Conservation (phyloP, 1,140 invertebrate species). For the Phocides pigmalion region DNA sequence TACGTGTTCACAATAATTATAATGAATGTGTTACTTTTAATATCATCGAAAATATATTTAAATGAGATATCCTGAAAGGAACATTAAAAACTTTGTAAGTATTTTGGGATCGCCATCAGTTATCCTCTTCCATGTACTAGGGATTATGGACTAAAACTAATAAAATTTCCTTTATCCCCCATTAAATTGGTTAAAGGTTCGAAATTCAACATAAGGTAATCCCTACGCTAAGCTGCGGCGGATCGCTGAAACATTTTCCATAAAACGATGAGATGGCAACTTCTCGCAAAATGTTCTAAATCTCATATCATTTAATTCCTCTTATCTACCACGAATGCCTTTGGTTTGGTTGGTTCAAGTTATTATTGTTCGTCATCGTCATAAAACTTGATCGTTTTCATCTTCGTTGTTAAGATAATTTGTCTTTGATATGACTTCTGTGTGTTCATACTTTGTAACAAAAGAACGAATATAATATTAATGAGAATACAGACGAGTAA, state of each 20-base stretch:
- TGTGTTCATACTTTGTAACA: slow-evolving; percentile 14
- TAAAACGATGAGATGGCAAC: slow-evolving; percentile 37
- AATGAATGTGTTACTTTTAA: too few relatives aligned
- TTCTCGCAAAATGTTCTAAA: slow-evolving; percentile 29
- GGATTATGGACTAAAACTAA: slow-evolving; percentile 21
- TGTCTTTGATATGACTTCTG: slow-evolving; percentile 15
- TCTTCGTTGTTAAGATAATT: slow-evolving; percentile 8
- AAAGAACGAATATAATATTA: slow-evolving; percentile 3
- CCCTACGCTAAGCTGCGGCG: slow-evolving; percentile 2
- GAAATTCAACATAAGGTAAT: slow-evolving; percentile 20
- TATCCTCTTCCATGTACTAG: background rate
- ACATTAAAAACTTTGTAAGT: background rate
- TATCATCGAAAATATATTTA: too few relatives aligned
- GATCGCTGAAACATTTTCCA: slow-evolving; percentile 30
- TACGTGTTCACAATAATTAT: too few relatives aligned
- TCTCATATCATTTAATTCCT: slow-evolving; percentile 36
- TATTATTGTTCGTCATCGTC: slow-evolving; percentile 39
- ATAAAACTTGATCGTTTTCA: slow-evolving; percentile 32
- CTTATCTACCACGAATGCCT: slow-evolving; percentile 35
- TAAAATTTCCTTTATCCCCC: slow-evolving; percentile 7
- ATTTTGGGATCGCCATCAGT: background rate
- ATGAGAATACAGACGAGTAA: background rate
- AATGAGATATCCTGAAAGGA: background rate
- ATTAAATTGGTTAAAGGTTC: slow-evolving; percentile 1
- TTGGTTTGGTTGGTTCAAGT: slow-evolving; percentile 24